A percentile compares a stretch with the other conserved stretches of the same genome.
Evolutionary conservation across 2,797 vertebrate genomes (phyloP).

Genomic region (Hyperoplus lanceolatus): DNA sequence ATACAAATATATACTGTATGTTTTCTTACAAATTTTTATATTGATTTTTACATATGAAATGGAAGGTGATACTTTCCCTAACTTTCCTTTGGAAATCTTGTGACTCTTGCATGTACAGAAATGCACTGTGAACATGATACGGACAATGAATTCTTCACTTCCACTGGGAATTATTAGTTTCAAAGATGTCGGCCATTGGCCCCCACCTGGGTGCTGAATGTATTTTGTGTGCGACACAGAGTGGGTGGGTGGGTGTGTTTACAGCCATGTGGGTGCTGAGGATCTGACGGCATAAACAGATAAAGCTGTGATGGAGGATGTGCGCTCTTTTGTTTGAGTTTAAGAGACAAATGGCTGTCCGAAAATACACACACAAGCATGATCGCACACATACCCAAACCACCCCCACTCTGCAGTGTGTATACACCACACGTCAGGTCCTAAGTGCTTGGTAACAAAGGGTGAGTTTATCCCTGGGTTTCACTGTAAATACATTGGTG

Average conservation of each 20-base stretch:
- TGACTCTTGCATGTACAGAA: not conserved
- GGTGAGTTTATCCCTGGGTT: constrained; percentile 70
- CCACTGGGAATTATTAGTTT: constrained; percentile 17
- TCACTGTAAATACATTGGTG: constrained; percentile 77
- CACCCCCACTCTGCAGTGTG: constrained; percentile 49
- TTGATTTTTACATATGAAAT: too few species aligned
- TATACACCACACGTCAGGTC: constrained; percentile 71
- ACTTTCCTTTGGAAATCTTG: constrained; percentile 2
- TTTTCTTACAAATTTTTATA: too few species aligned
- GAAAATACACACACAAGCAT: constrained; percentile 44
- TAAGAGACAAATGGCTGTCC: constrained; percentile 72
- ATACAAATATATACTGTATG: too few species aligned
- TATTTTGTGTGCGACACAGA: constrained; percentile 18
- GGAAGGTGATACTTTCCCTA: not conserved
- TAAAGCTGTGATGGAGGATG: constrained; percentile 77
- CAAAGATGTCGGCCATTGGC: constrained; percentile 15
- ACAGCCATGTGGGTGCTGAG: constrained; percentile 62
- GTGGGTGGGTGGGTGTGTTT: constrained; percentile 74
- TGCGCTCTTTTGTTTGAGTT: constrained; percentile 77
- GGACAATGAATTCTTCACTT: constrained; percentile 8
- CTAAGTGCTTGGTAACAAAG: constrained; percentile 82
- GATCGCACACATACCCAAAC: constrained; percentile 35
- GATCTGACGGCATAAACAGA: constrained; percentile 81
- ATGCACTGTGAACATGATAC: constrained; percentile 16
- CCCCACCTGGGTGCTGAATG: constrained; percentile 37